Percentiles rank a stretch among this genome's conserved stretches.
phyloP scores from a whole-genome alignment of 2,113 vertebrate species.

The Lanius collurio region DNA sequence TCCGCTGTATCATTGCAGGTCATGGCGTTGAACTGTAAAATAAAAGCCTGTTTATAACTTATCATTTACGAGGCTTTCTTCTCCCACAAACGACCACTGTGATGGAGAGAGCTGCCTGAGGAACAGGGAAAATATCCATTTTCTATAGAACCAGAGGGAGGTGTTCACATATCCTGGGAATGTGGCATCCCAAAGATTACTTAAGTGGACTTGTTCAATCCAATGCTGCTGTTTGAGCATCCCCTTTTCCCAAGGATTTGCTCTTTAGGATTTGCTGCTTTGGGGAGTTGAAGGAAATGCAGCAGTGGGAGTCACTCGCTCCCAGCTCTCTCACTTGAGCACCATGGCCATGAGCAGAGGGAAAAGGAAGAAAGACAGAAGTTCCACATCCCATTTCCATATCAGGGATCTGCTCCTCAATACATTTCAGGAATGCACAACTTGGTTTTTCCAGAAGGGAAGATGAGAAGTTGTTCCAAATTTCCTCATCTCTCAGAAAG shows the following conservation, averaged over 20 bases:
- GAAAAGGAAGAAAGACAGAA: background rate
- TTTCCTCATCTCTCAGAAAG: background rate
- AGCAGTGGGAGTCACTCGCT: background rate
- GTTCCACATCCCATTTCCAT: background rate
- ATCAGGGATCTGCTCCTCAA: background rate
- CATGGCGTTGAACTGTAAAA: background rate
- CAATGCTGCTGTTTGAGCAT: background rate
- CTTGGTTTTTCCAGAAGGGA: background rate
- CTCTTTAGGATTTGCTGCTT: background rate
- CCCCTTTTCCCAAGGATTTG: background rate
- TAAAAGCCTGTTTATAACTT: constrained; percentile 11
- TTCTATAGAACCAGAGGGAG: background rate
- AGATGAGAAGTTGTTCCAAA: background rate
- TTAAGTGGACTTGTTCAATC: background rate
- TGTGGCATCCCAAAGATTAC: background rate
- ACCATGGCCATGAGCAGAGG: fast-evolving
- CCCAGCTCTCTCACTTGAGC: background rate
- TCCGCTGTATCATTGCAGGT: constrained; percentile 32
- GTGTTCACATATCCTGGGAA: background rate
- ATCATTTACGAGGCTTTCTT: background rate
- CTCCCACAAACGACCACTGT: background rate
- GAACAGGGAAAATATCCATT: background rate
- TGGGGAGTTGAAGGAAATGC: background rate
- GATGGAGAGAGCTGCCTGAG: background rate
- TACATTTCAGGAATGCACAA: fast-evolving